phyloP scores from a whole-genome alignment of 2,113 vertebrate species.

The Hypocryptadius cinnamomeus region DNA sequence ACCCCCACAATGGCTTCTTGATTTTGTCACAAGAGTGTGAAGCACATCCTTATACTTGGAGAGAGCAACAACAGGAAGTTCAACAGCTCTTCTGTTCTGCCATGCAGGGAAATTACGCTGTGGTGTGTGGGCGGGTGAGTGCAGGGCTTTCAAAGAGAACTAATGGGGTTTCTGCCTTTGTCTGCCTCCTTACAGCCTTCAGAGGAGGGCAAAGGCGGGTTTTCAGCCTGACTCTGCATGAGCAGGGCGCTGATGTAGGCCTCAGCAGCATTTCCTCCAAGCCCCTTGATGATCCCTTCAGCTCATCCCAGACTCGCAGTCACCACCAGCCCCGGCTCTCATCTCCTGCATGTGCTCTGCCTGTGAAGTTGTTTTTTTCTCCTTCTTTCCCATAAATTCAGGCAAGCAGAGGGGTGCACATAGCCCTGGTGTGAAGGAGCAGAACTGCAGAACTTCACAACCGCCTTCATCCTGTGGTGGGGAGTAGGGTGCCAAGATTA shows the following conservation, averaged over 20 bases:
- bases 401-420: background rate
- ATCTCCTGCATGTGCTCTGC: background rate
- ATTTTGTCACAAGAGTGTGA: background rate
- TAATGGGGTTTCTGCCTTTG: background rate
- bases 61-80: background rate
- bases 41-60: background rate
- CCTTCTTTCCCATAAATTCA: background rate
- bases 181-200: background rate
- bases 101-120: background rate
- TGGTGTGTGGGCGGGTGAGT: background rate
- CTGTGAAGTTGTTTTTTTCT: no score
- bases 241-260: fast-evolving
- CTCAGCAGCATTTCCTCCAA: background rate
- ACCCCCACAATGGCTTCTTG: background rate
- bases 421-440: background rate
- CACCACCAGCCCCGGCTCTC: background rate
- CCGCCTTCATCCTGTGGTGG: background rate
- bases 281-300: fast-evolving
- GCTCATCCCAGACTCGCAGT: background rate
- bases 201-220: background rate
- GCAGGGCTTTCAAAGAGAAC: background rate
- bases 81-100: background rate
- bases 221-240: background rate
- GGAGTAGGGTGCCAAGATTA: fast-evolving
- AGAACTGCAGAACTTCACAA: background rate